Conservation (phyloP, 2,797 vertebrate species). For the Epinephelus malabaricus region DNA sequence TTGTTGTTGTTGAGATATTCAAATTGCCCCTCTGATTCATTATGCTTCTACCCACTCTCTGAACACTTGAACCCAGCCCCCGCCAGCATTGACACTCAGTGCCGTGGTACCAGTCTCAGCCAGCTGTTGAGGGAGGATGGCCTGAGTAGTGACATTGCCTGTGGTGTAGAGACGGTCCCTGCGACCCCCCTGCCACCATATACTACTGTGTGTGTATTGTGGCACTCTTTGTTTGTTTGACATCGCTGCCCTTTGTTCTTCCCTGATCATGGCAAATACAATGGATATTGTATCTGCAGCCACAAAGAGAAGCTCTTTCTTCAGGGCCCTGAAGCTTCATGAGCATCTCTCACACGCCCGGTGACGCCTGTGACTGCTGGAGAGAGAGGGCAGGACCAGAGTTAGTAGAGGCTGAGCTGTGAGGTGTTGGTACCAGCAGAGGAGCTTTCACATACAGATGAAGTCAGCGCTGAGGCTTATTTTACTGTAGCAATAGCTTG, state of each 20-base stretch:
- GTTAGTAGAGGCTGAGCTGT: slow-evolving; percentile 61
- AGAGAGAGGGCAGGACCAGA: slow-evolving; percentile 77
- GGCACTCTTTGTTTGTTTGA: slow-evolving; percentile 82
- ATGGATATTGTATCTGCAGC: slow-evolving; percentile 79
- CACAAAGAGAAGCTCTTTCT: slow-evolving; percentile 83
- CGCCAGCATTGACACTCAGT: slow-evolving; percentile 56
- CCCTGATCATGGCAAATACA: slow-evolving; percentile 67
- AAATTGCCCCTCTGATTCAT: slow-evolving; percentile 56
- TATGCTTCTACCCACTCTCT: slow-evolving; percentile 62
- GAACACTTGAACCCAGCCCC: slow-evolving; percentile 68
- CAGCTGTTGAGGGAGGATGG: slow-evolving; percentile 74
- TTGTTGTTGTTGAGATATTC: slow-evolving; percentile 65
- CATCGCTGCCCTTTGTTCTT: slow-evolving; percentile 83
- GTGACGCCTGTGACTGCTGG: slow-evolving; percentile 76
- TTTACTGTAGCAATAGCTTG: slow-evolving; percentile 63
- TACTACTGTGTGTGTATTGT: slow-evolving; percentile 49
- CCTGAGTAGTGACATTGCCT: slow-evolving; percentile 52
- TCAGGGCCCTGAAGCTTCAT: slow-evolving; percentile 60
- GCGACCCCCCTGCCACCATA: slow-evolving; percentile 57
- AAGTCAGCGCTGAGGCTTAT: slow-evolving; percentile 67
- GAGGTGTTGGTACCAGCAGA: slow-evolving; percentile 67
- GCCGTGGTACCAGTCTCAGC: slow-evolving; percentile 82
- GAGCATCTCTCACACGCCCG: slow-evolving; percentile 69
- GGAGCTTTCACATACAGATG: slow-evolving; percentile 67
- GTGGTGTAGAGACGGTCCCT: slow-evolving; percentile 55